Evolutionary conservation across 2,888 invertebrate species (phyloP).

Genomic region (Andrena hattorfiana): DNA sequence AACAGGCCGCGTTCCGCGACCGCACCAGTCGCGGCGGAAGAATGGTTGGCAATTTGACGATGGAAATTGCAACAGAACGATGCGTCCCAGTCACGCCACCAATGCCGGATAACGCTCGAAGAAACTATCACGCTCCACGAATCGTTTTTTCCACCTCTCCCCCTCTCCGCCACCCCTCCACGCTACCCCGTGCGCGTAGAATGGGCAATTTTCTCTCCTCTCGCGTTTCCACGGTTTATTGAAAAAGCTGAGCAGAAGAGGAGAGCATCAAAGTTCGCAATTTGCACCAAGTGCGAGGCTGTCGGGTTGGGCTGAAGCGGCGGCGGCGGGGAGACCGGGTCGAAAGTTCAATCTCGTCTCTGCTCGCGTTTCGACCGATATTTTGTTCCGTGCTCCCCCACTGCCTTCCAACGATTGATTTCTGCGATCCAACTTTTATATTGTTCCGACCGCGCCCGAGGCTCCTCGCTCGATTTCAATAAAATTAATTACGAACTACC

Average conservation of each 20-base stretch:
- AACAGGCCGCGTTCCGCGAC: background rate
- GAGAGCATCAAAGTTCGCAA: slow-evolving; percentile 71
- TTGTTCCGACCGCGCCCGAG: slow-evolving; percentile 34
- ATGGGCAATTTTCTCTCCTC: slow-evolving; percentile 66
- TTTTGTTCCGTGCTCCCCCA: slow-evolving; percentile 52
- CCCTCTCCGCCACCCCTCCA: background rate
- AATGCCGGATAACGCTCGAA: slow-evolving; percentile 43
- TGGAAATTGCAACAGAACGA: slow-evolving; percentile 10
- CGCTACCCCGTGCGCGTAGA: slow-evolving; percentile 9
- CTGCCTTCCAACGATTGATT: slow-evolving; percentile 49
- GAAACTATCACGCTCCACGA: slow-evolving; percentile 48
- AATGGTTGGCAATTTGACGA: slow-evolving; percentile 11
- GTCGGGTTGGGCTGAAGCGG: slow-evolving; percentile 57
- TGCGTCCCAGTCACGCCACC: slow-evolving; percentile 28
- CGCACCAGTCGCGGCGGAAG: background rate
- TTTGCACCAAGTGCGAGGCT: slow-evolving; percentile 67
- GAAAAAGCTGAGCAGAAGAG: slow-evolving; percentile 69
- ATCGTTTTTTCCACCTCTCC: slow-evolving; percentile 20
- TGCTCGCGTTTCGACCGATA: slow-evolving; percentile 66
- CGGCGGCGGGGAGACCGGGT: slow-evolving; percentile 53
- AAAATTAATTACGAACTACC: slow-evolving; percentile 62
- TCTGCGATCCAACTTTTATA: slow-evolving; percentile 66
- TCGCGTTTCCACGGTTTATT: slow-evolving; percentile 69
- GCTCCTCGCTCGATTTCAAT: slow-evolving; percentile 53
- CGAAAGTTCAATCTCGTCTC: slow-evolving; percentile 73